Percentiles rank a stretch among this genome's conserved stretches.
Conservation (phyloP, 2,113 vertebrate genomes). For the Panurus biarmicus region DNA sequence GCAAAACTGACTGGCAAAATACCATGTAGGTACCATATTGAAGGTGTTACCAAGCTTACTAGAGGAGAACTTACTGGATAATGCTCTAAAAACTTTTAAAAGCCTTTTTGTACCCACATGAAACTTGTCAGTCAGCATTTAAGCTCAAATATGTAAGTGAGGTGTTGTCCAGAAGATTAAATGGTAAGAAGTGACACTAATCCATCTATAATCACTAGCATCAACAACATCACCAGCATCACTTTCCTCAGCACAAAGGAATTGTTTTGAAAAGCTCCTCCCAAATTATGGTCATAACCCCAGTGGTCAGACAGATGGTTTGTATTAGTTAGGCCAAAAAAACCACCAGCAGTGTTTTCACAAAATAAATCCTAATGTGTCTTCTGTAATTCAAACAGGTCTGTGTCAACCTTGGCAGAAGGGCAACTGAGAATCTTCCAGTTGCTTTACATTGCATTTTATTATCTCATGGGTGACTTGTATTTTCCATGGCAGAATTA, state of each 20-base stretch:
- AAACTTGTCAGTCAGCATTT: background rate
- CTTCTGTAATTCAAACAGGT: background rate
- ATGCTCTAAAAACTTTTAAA: background rate
- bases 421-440: background rate
- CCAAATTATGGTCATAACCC: background rate
- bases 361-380: background rate
- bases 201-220: background rate
- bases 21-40: background rate
- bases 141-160: background rate
- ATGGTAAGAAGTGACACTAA: background rate
- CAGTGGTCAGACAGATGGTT: background rate
- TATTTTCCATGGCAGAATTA: background rate
- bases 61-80: background rate
- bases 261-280: conserved; percentile 24
- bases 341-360: background rate
- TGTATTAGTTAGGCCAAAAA: background rate
- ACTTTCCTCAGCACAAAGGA: background rate
- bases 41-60: background rate
- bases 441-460: background rate
- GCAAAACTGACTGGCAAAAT: background rate
- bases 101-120: background rate
- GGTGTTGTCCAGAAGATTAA: background rate
- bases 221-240: background rate
- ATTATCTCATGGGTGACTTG: background rate
- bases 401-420: background rate